Percentiles rank a stretch among this genome's conserved stretches.
These are phyloP conservation scores for Zaprionus taronus DNA, from an alignment of 1,140 invertebrate genomes.

Conservation along the genomic window DNA sequence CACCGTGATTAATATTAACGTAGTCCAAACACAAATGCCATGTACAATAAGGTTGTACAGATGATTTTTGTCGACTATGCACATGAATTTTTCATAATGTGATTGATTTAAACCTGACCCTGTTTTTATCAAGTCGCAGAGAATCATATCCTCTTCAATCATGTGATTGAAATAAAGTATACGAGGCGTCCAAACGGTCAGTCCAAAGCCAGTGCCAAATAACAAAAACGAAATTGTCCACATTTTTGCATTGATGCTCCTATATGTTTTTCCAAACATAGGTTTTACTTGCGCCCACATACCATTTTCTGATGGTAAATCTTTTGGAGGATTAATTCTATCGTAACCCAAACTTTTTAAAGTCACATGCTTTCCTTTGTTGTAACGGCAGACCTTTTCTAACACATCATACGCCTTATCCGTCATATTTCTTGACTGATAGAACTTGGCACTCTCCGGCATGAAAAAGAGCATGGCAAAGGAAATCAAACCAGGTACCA, in stretches of 20 bases:
- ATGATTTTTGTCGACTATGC: background rate
- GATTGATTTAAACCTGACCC: background rate
- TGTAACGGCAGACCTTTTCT: constrained; percentile 42
- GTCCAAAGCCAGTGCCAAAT: background rate
- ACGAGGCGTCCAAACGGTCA: background rate
- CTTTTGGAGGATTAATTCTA: background rate
- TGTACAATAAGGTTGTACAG: background rate
- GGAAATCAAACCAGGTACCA: constrained; percentile 34
- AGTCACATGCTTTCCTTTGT: constrained; percentile 49
- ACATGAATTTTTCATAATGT: background rate
- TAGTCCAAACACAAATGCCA: background rate
- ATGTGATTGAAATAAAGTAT: background rate
- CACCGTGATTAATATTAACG: background rate
- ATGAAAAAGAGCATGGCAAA: background rate
- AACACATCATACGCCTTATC: constrained; percentile 32
- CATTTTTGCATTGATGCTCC: background rate
- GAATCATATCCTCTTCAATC: background rate
- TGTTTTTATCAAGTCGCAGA: background rate
- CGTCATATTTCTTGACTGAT: constrained; percentile 29
- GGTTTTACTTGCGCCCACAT: background rate
- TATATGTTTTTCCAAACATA: background rate
- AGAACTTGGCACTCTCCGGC: constrained; percentile 62
- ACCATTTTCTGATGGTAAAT: background rate
- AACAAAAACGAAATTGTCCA: background rate
- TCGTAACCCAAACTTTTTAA: constrained; percentile 44